A percentile compares a stretch with the other conserved stretches of the same genome.
Evolutionary conservation across 1,140 invertebrate species (phyloP).

Genomic region (Zaprionus lachaisei): DNA sequence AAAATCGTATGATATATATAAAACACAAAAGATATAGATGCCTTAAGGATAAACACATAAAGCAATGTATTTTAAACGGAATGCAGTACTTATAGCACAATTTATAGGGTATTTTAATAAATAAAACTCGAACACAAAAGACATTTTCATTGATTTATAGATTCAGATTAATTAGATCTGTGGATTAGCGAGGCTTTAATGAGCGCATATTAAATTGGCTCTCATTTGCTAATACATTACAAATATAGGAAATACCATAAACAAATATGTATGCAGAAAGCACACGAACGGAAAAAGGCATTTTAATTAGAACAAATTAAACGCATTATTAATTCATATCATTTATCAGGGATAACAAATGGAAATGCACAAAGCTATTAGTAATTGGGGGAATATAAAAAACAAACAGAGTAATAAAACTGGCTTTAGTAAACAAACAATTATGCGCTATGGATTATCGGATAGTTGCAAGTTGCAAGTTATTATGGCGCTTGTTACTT

Average conservation of each 20-base stretch:
- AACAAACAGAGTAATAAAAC: background rate
- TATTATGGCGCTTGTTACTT: background rate
- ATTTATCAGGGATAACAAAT: background rate
- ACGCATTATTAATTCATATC: constrained; percentile 1
- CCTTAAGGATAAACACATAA: too few relatives aligned
- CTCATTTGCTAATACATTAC: background rate
- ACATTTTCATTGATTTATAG: background rate
- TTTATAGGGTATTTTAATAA: too few relatives aligned
- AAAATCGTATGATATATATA: too few relatives aligned
- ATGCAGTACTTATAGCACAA: too few relatives aligned
- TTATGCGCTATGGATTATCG: background rate
- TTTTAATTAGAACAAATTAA: constrained; percentile 8
- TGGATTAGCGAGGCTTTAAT: background rate
- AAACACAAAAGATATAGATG: too few relatives aligned
- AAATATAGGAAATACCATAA: background rate
- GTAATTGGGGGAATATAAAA: background rate
- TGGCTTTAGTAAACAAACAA: background rate
- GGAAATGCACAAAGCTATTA: background rate
- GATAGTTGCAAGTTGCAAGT: background rate
- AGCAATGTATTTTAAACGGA: too few relatives aligned
- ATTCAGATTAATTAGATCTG: background rate
- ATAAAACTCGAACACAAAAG: too few relatives aligned
- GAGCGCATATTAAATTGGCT: background rate
- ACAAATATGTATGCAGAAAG: background rate
- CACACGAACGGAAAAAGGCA: background rate